Percentiles rank a stretch among this genome's conserved stretches.
phyloP scores from a whole-genome alignment of 2,113 vertebrate species.

The Pangasianodon gigas region DNA sequence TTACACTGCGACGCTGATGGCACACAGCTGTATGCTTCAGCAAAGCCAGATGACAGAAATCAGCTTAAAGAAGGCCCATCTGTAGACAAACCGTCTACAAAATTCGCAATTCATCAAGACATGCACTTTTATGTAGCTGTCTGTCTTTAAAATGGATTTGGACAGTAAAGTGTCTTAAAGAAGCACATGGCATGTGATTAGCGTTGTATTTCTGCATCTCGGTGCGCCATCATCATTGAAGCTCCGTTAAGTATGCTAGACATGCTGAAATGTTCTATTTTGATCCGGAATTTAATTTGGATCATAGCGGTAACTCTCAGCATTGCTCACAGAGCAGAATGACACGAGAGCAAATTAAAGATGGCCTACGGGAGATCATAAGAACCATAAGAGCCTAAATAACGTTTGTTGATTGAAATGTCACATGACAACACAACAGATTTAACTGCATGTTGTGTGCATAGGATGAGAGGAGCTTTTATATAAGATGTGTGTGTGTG shows the following conservation, averaged over 20 bases:
- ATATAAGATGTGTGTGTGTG: neutral
- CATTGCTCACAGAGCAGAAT: no score
- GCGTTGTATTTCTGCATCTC: neutral
- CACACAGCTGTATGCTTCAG: neutral
- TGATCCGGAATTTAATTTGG: neutral
- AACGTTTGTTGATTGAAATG: neutral
- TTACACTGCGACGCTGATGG: neutral
- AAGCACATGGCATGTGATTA: neutral
- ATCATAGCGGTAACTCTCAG: neutral
- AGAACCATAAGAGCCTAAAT: neutral
- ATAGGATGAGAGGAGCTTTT: neutral
- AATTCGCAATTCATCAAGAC: neutral
- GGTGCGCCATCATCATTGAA: neutral
- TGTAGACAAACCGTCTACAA: neutral
- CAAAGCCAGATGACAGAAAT: neutral
- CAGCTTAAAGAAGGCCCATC: neutral
- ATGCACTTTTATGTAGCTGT: no score
- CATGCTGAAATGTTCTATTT: neutral
- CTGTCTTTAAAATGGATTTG: neutral
- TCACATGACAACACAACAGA: neutral
- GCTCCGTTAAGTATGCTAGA: neutral
- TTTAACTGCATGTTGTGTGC: neutral
- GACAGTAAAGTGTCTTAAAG: neutral
- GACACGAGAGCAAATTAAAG: constrained; percentile 4
- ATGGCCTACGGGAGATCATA: neutral